Percentiles rank a stretch among this genome's conserved stretches.
phyloP scores from a whole-genome alignment of 2,113 vertebrate species.

The Falco punctatus region DNA sequence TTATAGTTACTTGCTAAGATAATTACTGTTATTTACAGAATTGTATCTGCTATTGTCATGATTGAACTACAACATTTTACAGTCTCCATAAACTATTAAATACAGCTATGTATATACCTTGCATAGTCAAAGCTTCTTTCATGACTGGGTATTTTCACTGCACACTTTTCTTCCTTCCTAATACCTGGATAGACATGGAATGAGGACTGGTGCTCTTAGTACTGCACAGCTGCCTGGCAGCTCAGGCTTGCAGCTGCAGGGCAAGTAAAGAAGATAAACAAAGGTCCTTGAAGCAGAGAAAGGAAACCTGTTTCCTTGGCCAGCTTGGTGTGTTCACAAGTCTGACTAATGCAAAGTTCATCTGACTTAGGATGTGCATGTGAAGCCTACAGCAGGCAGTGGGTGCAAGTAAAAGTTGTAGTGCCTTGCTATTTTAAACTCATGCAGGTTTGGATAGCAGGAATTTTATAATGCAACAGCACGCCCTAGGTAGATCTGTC shows the following conservation, averaged over 20 bases:
- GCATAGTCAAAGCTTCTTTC: not conserved
- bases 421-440: not conserved
- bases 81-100: not conserved
- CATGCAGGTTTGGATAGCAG: not conserved
- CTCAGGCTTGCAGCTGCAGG: not conserved
- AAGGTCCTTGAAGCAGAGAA: not conserved
- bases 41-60: not conserved
- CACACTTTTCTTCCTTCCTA: not conserved
- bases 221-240: not conserved
- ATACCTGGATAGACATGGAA: not conserved
- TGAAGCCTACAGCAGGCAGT: not conserved
- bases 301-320: not conserved
- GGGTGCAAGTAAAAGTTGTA: not conserved
- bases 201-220: not conserved
- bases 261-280: not conserved
- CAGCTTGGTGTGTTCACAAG: not conserved
- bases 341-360: not conserved
- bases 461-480: not conserved
- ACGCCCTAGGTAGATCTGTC: too few relatives aligned
- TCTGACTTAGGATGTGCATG: not conserved
- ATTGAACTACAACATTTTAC: not conserved
- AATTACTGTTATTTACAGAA: not conserved
- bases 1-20: not conserved
- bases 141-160: not conserved
- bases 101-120: not conserved